phyloP scores from a whole-genome alignment of 2,888 invertebrate genomes.

The Acanthopleura granulata region DNA sequence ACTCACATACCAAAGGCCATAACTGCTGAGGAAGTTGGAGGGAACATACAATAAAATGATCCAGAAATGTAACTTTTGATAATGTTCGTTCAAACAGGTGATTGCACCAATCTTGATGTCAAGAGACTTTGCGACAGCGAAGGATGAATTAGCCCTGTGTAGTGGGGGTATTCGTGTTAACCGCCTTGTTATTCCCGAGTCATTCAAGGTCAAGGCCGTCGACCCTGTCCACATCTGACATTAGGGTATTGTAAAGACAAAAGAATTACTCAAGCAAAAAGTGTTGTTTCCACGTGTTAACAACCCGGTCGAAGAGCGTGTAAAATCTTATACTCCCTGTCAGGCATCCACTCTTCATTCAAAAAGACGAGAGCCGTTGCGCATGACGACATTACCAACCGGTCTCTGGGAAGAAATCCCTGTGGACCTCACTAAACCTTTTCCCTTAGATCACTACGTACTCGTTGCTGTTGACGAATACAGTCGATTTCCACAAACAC shows the following conservation, averaged over 20 bases:
- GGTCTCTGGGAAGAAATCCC: too few species aligned
- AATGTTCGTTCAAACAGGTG: slow-evolving; percentile 13
- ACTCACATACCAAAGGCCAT: too few species aligned
- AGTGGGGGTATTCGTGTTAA: slow-evolving; percentile 21
- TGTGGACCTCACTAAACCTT: too few species aligned
- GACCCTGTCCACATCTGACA: slow-evolving; percentile 28
- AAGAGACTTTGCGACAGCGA: neutral
- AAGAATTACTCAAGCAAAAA: slow-evolving; percentile 27
- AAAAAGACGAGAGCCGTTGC: too few species aligned
- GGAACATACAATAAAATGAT: neutral
- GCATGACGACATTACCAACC: too few species aligned
- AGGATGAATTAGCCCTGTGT: neutral
- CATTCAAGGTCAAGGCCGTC: slow-evolving; percentile 20
- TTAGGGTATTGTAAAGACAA: slow-evolving; percentile 30
- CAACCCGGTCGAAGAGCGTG: too few species aligned
- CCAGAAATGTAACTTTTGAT: neutral
- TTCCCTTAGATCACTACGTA: too few species aligned
- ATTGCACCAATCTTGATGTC: neutral
- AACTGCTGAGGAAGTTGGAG: neutral
- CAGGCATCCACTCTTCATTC: too few species aligned
- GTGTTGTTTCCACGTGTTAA: slow-evolving; percentile 17
- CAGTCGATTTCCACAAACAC: too few species aligned
- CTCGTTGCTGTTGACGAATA: too few species aligned
- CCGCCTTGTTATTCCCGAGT: slow-evolving; percentile 23
- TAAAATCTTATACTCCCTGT: too few species aligned